A percentile compares a stretch with the other conserved stretches of the same genome.
These are phyloP conservation scores for Pteria penguin DNA, from an alignment of 2,888 invertebrate genomes.

Conservation along the genomic window DNA sequence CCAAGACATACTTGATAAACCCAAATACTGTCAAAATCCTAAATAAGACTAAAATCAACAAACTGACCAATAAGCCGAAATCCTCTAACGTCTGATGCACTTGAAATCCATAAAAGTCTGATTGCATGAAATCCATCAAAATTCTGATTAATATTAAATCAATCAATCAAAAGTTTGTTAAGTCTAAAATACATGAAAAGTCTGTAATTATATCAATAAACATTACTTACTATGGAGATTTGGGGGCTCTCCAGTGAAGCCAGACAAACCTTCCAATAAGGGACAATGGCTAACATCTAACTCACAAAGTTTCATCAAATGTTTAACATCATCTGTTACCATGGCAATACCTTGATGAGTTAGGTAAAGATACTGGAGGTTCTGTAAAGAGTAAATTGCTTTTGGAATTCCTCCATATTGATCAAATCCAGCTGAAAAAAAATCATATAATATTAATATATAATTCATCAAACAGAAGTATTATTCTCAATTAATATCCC, in stretches of 20 bases:
- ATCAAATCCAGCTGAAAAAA: neutral
- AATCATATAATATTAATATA: too few relatives aligned
- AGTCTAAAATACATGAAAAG: neutral
- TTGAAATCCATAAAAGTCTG: too few relatives aligned
- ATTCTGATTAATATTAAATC: too few relatives aligned
- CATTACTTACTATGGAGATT: conserved; percentile 3
- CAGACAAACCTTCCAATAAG: conserved; percentile 11
- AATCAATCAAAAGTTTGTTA: too few relatives aligned
- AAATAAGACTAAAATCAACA: too few relatives aligned
- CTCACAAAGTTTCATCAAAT: neutral
- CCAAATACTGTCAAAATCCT: too few relatives aligned
- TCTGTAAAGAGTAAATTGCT: neutral
- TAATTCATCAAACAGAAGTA: too few relatives aligned
- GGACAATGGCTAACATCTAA: conserved; percentile 15
- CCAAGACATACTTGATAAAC: too few relatives aligned
- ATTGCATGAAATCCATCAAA: too few relatives aligned
- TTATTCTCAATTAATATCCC: too few relatives aligned
- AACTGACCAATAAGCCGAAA: too few relatives aligned
- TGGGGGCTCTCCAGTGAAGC: conserved; percentile 3
- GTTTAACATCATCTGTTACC: neutral
- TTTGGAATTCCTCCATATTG: conserved; percentile 13
- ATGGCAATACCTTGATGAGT: neutral
- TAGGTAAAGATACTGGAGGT: neutral
- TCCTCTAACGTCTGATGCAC: too few relatives aligned
- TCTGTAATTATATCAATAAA: neutral